Percentiles rank a stretch among this genome's conserved stretches.
Evolutionary conservation across 2,113 vertebrate species (phyloP).

Genomic region (Indri indri): DNA sequence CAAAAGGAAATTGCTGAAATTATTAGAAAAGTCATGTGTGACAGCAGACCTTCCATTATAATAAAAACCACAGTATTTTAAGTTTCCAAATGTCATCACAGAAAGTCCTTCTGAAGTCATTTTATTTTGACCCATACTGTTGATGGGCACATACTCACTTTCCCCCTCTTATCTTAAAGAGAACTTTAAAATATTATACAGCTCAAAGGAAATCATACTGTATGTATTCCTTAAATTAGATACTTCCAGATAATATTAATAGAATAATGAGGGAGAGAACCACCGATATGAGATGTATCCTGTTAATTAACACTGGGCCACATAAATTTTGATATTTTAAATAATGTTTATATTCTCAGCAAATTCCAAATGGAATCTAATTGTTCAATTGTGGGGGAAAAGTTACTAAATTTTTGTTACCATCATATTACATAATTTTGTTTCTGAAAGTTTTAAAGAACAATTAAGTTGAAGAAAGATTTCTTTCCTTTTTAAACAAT

Average conservation of each 20-base stretch:
- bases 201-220: conserved; percentile 79
- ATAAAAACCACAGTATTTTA: conserved; percentile 59
- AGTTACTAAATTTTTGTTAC: conserved; percentile 79
- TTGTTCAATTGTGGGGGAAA: conserved; percentile 66
- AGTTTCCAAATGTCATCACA: conserved; percentile 64
- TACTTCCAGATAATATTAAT: conserved; percentile 61
- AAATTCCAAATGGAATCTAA: conserved; percentile 78
- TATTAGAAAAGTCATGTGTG: conserved; percentile 74
- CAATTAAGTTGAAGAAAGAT: conserved; percentile 81
- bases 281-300: conserved; percentile 77
- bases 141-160: neutral
- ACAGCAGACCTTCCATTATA: conserved; percentile 84
- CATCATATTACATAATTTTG: conserved; percentile 82
- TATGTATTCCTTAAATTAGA: conserved; percentile 60
- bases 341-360: conserved; percentile 76
- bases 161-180: conserved; percentile 14
- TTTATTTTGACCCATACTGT: conserved; percentile 39
- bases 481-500: conserved; percentile 30
- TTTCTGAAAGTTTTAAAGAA: conserved; percentile 84
- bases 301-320: conserved; percentile 82
- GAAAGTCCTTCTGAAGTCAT: conserved; percentile 66
- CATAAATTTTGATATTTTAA: conserved; percentile 77
- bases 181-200: conserved; percentile 70
- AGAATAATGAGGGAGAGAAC: conserved; percentile 72
- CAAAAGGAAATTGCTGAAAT: conserved; percentile 78